A percentile compares a stretch with the other conserved stretches of the same genome.
Evolutionary conservation across 2,113 vertebrate species (phyloP).

Genomic region (Xerus inauris): DNA sequence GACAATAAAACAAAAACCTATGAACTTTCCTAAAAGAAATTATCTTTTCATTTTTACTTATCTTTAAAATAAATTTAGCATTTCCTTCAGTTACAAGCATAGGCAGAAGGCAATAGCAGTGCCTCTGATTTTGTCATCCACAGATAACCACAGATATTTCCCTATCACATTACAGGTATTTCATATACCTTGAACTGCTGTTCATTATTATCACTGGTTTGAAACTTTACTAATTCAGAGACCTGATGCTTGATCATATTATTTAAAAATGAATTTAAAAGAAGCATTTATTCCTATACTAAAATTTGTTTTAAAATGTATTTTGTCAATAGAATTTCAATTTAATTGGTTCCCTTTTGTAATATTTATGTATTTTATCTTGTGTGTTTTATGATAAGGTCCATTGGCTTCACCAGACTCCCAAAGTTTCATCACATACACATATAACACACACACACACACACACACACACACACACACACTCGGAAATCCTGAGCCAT

Average conservation of each 20-base stretch:
- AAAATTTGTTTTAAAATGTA: slow-evolving; percentile 14
- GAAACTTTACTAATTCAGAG: background rate
- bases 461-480: background rate
- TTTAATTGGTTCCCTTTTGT: background rate
- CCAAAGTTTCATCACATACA: background rate
- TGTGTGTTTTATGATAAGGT: background rate
- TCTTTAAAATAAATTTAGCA: background rate
- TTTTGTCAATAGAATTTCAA: slow-evolving; percentile 18
- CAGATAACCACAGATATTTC: background rate
- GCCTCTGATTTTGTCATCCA: background rate
- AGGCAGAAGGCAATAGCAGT: background rate
- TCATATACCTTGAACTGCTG: background rate
- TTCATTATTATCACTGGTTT: background rate
- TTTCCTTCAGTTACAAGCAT: background rate
- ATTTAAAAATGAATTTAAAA: background rate
- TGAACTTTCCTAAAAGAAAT: background rate
- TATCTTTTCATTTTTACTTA: background rate
- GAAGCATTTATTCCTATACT: background rate
- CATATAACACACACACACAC: background rate
- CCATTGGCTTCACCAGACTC: background rate
- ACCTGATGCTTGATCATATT: background rate
- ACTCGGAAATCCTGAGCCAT: background rate
- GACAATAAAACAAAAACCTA: background rate
- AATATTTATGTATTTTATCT: background rate
- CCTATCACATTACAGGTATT: background rate